Percentiles rank a stretch among this genome's conserved stretches.
Conservation (phyloP, 1,140 invertebrate genomes). For the Propsilocerus akamusi region DNA sequence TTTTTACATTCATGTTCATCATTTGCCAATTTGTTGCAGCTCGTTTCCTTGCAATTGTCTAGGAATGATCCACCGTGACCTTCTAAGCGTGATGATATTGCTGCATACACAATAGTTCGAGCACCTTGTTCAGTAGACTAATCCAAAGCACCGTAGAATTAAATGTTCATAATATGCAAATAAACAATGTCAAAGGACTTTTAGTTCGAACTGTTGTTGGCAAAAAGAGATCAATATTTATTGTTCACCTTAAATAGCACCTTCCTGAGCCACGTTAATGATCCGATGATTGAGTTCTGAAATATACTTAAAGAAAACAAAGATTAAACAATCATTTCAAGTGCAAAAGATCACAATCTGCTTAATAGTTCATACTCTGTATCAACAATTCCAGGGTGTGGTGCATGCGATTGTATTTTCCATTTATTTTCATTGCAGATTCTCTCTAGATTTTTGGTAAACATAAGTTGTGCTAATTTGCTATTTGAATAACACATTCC, state of each 20-base stretch:
- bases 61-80: slow-evolving; percentile 52
- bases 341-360: no score
- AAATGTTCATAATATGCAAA: no score
- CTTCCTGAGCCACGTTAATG: slow-evolving; percentile 34
- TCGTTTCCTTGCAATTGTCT: slow-evolving; percentile 36
- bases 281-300: slow-evolving; percentile 36
- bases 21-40: slow-evolving; percentile 16
- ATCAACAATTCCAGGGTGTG: slow-evolving; percentile 78
- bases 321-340: no score
- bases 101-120: slow-evolving; percentile 47
- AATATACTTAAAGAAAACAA: no score
- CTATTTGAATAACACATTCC: slow-evolving; percentile 64
- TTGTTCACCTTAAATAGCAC: slow-evolving; percentile 38
- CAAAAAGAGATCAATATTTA: no score
- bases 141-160: no score
- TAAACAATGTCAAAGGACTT: no score
- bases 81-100: slow-evolving; percentile 50
- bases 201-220: no score
- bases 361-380: no score
- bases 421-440: slow-evolving; percentile 30
- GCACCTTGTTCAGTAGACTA: slow-evolving; percentile 60
- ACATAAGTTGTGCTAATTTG: slow-evolving; percentile 72
- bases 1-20: slow-evolving; percentile 21
- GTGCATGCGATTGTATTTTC: slow-evolving; percentile 39
- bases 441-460: slow-evolving; percentile 45